Base-by-base conservation (phyloP, 2,113 vertebrate species). In the Phyllopteryx taeniolatus region DNA sequence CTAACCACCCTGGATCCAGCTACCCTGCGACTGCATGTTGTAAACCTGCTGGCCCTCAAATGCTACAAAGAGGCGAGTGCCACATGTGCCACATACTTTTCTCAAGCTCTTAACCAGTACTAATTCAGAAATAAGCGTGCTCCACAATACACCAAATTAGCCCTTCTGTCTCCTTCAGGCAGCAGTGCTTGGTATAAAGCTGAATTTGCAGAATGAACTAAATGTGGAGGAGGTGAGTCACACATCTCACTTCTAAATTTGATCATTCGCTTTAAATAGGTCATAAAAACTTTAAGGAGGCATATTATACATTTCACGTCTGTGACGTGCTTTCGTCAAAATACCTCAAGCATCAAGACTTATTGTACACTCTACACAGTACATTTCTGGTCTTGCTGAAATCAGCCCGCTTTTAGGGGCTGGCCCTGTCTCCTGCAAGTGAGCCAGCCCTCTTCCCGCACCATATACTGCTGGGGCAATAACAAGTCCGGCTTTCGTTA, bases 181-280 rank as follows among this genome's bases (percentile, higher is more conserved):
- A n/a, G 83, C 85, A 11, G 11, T 87, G 8, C 82, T 95, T 66
- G 83, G 93, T 67, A 90, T 87, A 1, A 95, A 94, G 74, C 85
- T 96, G 73, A 85, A 92, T 42, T 81, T 95, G 39, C 96, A 96
- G 87, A 80, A 88, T 4, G 91, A 95, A 15, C 89, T 95, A 33
- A 86, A 93, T 60, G 70, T 94, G 77, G 95, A 96, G 70, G 90
- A 95, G 94, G 96, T 97, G 68, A 93, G 93, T 31, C 8, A 0
- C 62, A 71, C 35, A 63, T 67, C 35, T 49, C 39, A 27, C 42
- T n/a, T 22, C 19, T 61, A 8, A 8, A 61, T 61, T 2, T 17
- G 14, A 35, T 56, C 10, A 4, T 8, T 10, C 9, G 20, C 20
- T n/a, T 22, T 10, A n/a, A 56, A 56, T 3, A 5, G 20, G 10